Conservation (phyloP, 2,113 vertebrate species). For the Cromileptes altivelis region DNA sequence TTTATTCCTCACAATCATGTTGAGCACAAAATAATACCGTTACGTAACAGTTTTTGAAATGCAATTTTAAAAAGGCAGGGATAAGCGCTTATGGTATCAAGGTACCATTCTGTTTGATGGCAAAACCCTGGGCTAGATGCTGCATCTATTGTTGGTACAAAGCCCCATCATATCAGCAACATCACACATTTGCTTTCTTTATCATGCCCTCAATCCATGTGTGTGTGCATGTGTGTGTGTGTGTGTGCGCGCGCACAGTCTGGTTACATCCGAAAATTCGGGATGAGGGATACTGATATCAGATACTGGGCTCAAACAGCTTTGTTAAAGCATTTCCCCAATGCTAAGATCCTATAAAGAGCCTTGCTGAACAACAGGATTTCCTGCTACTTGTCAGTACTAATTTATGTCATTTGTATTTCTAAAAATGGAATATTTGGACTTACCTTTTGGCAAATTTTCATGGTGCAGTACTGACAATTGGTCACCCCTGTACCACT, state of each 20-base stretch:
- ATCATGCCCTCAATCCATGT: conserved; percentile 15
- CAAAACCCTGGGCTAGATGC: conserved; percentile 2
- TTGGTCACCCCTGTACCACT: neutral
- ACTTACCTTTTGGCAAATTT: neutral
- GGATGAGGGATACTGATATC: conserved; percentile 38
- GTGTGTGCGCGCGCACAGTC: neutral
- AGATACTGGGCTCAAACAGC: conserved; percentile 26
- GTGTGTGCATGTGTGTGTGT: neutral
- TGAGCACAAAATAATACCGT: conserved; percentile 63
- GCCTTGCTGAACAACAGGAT: conserved; percentile 24
- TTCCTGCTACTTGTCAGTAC: conserved; percentile 29
- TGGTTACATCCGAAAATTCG: conserved; percentile 40
- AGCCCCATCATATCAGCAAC: conserved; percentile 28
- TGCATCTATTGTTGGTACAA: conserved; percentile 23
- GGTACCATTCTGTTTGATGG: conserved; percentile 26
- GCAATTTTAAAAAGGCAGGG: conserved; percentile 41
- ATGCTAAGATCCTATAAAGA: conserved; percentile 24
- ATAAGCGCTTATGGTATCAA: conserved; percentile 27
- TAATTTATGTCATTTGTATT: conserved; percentile 28
- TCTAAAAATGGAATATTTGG: neutral
- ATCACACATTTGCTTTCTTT: conserved; percentile 25
- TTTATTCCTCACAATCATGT: conserved; percentile 54
- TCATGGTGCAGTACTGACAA: conserved; percentile 8
- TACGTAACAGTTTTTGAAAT: conserved; percentile 46
- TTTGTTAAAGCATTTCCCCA: conserved; percentile 9